phyloP scores from a whole-genome alignment of 1,140 invertebrate species.

The Diorhabda carinulata region DNA sequence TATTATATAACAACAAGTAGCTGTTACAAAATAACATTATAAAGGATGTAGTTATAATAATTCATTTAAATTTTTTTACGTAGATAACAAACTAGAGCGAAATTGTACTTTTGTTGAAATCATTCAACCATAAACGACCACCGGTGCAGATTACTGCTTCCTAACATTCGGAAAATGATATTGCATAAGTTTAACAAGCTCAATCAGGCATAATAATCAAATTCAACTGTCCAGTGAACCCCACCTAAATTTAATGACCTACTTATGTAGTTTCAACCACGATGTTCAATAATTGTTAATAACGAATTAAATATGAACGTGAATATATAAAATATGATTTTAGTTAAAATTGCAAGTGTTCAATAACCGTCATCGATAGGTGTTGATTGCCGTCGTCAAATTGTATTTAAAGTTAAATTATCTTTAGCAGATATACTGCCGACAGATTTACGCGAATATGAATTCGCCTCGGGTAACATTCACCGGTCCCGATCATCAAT shows the following conservation, averaged over 20 bases:
- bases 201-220: slow-evolving; percentile 2
- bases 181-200: not conserved
- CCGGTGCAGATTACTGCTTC: not conserved
- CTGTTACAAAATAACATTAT: too few relatives aligned
- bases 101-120: not conserved
- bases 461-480: slow-evolving; percentile 22
- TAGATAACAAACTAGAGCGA: not conserved
- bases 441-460: slow-evolving; percentile 31
- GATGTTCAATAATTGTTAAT: not conserved
- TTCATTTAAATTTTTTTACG: not conserved
- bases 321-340: not conserved
- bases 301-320: not conserved
- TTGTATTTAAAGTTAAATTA: slow-evolving; percentile 33
- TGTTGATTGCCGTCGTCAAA: slow-evolving; percentile 15
- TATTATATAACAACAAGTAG: too few relatives aligned
- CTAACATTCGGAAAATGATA: slow-evolving; percentile 2
- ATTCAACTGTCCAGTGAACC: not conserved
- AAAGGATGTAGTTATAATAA: not conserved
- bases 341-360: not conserved
- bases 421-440: slow-evolving; percentile 27
- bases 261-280: not conserved
- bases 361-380: slow-evolving; percentile 16
- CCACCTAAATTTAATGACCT: not conserved
- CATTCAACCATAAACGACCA: not conserved
- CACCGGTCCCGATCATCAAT: slow-evolving; percentile 30